These are phyloP conservation scores for Catagonus wagneri DNA, from an alignment of 2,113 vertebrate species.

Conservation along the genomic window DNA sequence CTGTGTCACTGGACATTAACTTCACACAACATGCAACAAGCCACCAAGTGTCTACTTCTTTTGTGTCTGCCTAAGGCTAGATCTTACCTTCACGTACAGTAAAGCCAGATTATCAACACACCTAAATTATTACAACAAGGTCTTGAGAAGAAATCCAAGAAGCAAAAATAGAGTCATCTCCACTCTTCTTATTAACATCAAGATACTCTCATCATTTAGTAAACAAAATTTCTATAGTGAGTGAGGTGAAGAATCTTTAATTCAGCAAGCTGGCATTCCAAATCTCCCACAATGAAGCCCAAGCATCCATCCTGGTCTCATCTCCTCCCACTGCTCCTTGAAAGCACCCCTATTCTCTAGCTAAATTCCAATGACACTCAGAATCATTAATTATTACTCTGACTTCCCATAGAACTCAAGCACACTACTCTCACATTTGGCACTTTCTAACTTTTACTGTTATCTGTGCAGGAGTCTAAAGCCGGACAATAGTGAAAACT, in stretches of 20 bases:
- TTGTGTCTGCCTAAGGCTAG: constrained; percentile 65
- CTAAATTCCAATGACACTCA: background rate
- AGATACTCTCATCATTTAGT: constrained; percentile 30
- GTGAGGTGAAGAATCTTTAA: background rate
- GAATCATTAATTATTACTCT: background rate
- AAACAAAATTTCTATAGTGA: background rate
- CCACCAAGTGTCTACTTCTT: constrained; percentile 44
- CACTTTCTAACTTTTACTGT: background rate
- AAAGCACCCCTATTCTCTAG: background rate
- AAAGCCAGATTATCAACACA: background rate
- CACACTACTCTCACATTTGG: background rate
- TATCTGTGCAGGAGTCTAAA: background rate
- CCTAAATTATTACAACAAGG: constrained; percentile 31
- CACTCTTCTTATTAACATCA: constrained; percentile 32
- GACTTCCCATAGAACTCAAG: background rate
- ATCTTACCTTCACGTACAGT: background rate
- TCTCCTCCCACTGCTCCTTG: background rate
- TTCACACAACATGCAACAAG: constrained; percentile 60
- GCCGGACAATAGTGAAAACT: background rate
- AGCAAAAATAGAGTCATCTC: constrained; percentile 1
- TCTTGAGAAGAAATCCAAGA: constrained; percentile 29
- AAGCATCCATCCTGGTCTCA: background rate
- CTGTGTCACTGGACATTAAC: constrained; percentile 71
- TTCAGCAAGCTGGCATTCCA: background rate
- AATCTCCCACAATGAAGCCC: background rate